phyloP scores from a whole-genome alignment of 2,797 vertebrate species.

The Falco naumanni region DNA sequence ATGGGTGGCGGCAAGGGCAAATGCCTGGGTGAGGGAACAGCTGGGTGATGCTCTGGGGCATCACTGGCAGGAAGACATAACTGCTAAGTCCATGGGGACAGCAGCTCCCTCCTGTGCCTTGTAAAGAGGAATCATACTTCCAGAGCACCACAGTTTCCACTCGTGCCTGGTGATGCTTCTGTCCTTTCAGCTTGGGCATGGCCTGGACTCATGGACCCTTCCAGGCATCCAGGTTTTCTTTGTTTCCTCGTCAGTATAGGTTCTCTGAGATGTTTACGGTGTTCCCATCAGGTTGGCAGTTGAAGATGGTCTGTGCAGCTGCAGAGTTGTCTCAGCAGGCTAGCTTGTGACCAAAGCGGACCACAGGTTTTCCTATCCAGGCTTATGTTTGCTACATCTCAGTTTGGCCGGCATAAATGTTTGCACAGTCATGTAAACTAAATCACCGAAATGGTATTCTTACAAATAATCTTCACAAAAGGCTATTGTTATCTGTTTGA shows the following conservation, averaged over 20 bases:
- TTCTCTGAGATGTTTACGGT: background rate
- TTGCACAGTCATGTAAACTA: background rate
- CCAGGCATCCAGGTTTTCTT: background rate
- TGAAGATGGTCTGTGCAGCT: background rate
- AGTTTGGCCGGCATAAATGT: background rate
- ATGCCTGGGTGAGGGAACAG: background rate
- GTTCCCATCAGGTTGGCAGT: background rate
- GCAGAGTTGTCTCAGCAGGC: background rate
- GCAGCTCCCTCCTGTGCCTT: background rate
- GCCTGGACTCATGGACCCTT: background rate
- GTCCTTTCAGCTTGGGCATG: background rate
- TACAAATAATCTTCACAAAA: background rate
- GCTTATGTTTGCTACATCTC: background rate
- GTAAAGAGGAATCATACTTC: background rate
- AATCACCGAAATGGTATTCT: background rate
- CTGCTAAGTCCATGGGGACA: background rate
- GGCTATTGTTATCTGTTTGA: background rate
- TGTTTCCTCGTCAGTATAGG: background rate
- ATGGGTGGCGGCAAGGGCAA: background rate
- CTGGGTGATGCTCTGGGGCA: background rate
- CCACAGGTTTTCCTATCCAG: background rate
- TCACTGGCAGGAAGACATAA: background rate
- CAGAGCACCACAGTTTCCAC: background rate
- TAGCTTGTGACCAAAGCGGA: fast-evolving
- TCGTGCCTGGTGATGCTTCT: background rate